Evolutionary conservation across 2,113 vertebrate species (phyloP).

Genomic region (Suncus etruscus): DNA sequence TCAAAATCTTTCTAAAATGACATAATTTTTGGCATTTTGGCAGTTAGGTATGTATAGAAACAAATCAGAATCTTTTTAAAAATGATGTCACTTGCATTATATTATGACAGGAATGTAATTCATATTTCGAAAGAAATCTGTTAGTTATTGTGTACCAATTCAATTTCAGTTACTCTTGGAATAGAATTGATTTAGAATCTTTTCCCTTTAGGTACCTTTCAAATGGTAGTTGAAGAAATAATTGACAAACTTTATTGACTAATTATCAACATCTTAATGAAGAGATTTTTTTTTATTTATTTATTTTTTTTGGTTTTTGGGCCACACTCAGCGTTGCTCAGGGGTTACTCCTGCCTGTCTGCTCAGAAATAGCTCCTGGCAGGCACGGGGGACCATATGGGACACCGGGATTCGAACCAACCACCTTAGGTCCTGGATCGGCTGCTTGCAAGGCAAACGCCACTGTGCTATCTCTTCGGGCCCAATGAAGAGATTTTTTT

Average conservation of each 20-base stretch:
- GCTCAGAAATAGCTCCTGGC: too few species aligned
- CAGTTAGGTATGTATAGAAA: not conserved
- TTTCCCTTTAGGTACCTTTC: conserved; percentile 42
- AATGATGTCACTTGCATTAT: conserved; percentile 38
- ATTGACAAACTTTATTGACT: not conserved
- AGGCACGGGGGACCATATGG: too few species aligned
- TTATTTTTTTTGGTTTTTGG: too few species aligned
- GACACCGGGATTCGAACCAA: too few species aligned
- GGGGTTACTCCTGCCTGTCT: too few species aligned
- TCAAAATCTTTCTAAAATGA: too few species aligned
- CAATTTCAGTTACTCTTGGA: conserved; percentile 35
- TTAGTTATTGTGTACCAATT: conserved; percentile 49
- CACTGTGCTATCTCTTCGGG: too few species aligned
- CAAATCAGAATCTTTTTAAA: conserved; percentile 36
- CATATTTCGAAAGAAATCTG: conserved; percentile 42
- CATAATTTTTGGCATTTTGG: too few species aligned
- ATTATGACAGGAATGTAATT: conserved; percentile 51
- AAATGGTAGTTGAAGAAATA: conserved; percentile 60
- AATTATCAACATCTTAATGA: conserved; percentile 24
- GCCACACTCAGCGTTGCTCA: too few species aligned
- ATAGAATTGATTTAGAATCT: conserved; percentile 36
- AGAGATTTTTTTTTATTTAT: not conserved
- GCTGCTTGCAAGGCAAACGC: too few species aligned
- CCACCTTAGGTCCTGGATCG: too few species aligned
- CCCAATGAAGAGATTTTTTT: too few species aligned